Evolutionary conservation across 2,888 invertebrate genomes (phyloP), one percentile per base, ranked within the genome.

Genomic region (Noctua janthe): DNA sequence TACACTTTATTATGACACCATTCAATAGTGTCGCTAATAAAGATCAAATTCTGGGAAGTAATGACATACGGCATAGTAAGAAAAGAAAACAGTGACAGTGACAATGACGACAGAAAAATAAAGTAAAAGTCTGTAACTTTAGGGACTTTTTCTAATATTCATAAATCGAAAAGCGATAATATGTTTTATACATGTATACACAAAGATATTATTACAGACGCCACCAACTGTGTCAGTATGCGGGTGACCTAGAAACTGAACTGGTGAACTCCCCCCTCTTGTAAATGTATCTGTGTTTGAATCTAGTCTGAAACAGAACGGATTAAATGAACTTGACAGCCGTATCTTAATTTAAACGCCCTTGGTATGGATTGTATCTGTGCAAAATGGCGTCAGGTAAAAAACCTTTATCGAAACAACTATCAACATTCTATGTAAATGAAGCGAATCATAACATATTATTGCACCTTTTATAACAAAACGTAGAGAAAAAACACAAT

Each of bases 301-400:
- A 76, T 80, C 73, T 80, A 73, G 29, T 72, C 67, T 81, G 43
- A 56, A 74, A 67, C 81, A 35, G 74, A 78, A 74, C 67, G 47
- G 72, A 76, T 76, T 62, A 73, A 81, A 78, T 81, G 78, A 86
- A 84, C 76, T 86, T 86, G 86, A 79, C 74, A 78, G 51, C 69
- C 83, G 67, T 87, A 77, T 80, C 83, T 75, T 71, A 87, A 83
- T 83, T 81, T 62, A 29, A 43, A 74, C 15, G 80, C 20, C 73
- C 81, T 81, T 84, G 71, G 20, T 47, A 29, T 51, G 15, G 77
- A 80, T 76, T 49, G 73, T 87, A 81, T 80, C 73, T 74, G 71
- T 17, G 1, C 71, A 69, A 67, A 76, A 81, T 76, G 75, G 67
- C 66, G 66, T 71, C 56, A 17, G 35, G n/a, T 77, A 72, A 67